These are phyloP conservation scores for Leucoraja erinaceus DNA, from an alignment of 2,113 vertebrate genomes.

Conservation along the genomic window DNA sequence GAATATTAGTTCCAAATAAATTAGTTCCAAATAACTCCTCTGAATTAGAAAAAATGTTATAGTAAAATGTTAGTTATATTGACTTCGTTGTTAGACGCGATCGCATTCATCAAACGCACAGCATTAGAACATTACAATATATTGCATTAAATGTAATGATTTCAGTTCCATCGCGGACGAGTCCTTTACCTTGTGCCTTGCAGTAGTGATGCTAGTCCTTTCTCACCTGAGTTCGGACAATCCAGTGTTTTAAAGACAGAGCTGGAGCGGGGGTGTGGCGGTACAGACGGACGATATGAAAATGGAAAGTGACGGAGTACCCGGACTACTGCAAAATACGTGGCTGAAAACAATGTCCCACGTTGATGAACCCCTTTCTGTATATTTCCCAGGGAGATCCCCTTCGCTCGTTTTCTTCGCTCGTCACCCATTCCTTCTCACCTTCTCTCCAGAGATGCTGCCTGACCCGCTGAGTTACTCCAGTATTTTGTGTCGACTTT, in stretches of 20 bases:
- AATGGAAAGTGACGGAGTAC: background rate
- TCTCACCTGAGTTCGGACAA: background rate
- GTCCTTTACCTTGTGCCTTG: background rate
- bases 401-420: background rate
- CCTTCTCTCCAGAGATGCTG: too few species aligned
- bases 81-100: too few species aligned
- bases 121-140: background rate
- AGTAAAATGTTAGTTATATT: too few species aligned
- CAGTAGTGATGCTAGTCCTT: background rate
- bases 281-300: background rate
- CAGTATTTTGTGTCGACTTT: too few species aligned
- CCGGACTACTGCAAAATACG: background rate
- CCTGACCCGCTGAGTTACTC: too few species aligned
- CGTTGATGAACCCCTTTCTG: too few species aligned
- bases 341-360: background rate
- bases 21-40: too few species aligned
- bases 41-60: too few species aligned
- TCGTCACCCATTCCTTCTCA: too few species aligned
- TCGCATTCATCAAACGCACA: too few species aligned
- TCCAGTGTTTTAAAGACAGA: background rate
- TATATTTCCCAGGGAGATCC: constrained; percentile 15
- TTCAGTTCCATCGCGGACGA: background rate
- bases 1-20: background rate
- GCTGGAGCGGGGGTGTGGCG: background rate
- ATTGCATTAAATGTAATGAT: background rate